Evolutionary conservation across 2,888 invertebrate species (phyloP).

Genomic region (Aporophyla nigra): DNA sequence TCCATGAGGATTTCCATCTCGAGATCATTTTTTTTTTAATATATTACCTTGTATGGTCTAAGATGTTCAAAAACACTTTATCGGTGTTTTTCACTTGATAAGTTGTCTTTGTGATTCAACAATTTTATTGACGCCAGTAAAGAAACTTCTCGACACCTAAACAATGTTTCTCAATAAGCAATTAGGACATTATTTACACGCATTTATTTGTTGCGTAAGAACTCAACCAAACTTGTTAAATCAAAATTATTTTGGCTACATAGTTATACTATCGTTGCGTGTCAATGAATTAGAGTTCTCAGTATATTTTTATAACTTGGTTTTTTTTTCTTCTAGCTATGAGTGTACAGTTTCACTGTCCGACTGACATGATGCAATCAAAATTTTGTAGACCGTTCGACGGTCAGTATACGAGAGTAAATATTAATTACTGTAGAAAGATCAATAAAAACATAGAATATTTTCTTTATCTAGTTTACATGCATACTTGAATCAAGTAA

Average conservation of each 20-base stretch:
- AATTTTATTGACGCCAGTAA: neutral
- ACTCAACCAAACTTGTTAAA: neutral
- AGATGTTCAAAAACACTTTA: neutral
- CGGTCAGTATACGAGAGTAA: neutral
- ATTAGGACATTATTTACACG: neutral
- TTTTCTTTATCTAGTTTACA: neutral
- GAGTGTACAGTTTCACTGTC: neutral
- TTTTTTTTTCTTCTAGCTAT: neutral
- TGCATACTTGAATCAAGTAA: neutral
- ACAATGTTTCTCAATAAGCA: neutral
- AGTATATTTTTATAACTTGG: neutral
- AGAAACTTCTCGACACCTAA: conserved; percentile 9
- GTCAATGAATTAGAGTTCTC: neutral
- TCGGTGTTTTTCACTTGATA: no score
- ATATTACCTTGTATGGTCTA: neutral
- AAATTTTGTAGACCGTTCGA: conserved; percentile 4
- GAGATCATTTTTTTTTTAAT: no score
- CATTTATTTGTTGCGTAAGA: neutral
- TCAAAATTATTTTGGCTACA: neutral
- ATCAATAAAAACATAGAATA: neutral
- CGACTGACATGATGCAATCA: neutral
- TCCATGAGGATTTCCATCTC: no score
- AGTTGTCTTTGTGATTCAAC: neutral
- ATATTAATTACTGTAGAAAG: neutral
- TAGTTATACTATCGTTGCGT: neutral